These are phyloP conservation scores for Dufourea novaeangliae DNA, from an alignment of 1,140 invertebrate genomes.

Conservation along the genomic window DNA sequence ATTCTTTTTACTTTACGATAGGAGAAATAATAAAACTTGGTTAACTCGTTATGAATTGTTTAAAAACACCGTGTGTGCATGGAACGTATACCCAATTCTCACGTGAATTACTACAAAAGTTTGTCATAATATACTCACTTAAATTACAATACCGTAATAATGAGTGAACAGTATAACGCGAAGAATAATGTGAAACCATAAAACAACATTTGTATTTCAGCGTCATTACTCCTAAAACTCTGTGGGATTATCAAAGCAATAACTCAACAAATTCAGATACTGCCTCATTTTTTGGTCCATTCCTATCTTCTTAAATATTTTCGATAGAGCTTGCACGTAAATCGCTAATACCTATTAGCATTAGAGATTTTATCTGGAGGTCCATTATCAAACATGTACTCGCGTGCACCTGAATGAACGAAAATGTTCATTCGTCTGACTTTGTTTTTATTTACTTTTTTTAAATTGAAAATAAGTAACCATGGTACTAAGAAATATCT, in stretches of 20 bases:
- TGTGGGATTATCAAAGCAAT: background rate
- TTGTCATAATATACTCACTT: background rate
- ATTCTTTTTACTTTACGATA: too few relatives aligned
- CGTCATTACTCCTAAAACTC: background rate
- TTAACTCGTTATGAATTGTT: background rate
- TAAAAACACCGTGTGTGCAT: background rate
- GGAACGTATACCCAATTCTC: background rate
- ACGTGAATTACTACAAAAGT: background rate
- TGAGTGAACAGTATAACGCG: background rate
- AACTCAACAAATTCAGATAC: conserved; percentile 2
- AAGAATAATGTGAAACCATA: background rate
- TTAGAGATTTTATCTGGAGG: conserved; percentile 15
- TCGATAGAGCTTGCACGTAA: conserved; percentile 43
- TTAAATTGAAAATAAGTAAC: background rate
- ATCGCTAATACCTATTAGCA: conserved; percentile 8
- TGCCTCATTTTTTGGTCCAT: conserved; percentile 33
- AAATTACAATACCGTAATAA: background rate
- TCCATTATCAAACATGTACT: conserved; percentile 47
- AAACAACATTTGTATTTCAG: background rate
- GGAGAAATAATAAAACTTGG: background rate
- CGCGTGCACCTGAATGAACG: conserved; percentile 16
- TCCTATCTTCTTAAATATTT: conserved; percentile 43
- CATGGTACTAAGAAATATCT: background rate
- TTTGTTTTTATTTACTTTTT: background rate
- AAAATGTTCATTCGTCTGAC: conserved; percentile 25